Base-by-base conservation (phyloP, 2,888 invertebrate species). In the Tanytarsus gracilentus region DNA sequence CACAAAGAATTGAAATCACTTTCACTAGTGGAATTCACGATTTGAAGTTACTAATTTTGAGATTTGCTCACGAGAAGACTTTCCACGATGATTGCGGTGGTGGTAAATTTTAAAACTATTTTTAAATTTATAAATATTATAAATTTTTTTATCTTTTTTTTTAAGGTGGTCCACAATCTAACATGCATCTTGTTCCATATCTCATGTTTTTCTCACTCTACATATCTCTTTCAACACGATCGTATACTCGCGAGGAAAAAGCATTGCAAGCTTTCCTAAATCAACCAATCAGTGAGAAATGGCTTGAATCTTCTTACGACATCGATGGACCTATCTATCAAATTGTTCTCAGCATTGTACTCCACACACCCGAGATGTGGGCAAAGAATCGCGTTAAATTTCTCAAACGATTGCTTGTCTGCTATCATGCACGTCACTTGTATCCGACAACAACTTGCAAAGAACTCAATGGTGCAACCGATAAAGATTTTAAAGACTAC, bases 21-120 rank as follows among this genome's bases (percentile, higher is more conserved):
- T 74, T 72, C 36, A 68, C 70, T 3, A 74, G 70, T 64, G 72
- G 93, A 2, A 81, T 95, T 62, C 96, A 96, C 74, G 97, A 97
- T 75, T 76, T 97, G 66, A 97, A 98, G 76, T 77, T 96, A 66
- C 76, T 97, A 61, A 74, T 98, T 62, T 71, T 88, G 67, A 80
- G 94, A 61, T 96, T 97, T 76, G 90, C 96, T 0, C 86, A 89
- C 72, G 96, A 94, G 67, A 90, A 90, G 70, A 90, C 92, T 63
- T 98, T 98, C 79, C 95, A 96, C 72, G 95, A 95, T 71, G 97
- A 98, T 75, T 93, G 95, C 2, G 96, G 97, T 16, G 99, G 94
- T 65, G 55, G 51, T 51, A 51, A 51, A 16, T 51, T n/a, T 14
- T 27, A 11, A 21, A 21, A 25, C 11, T 4, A 25, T 8, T 9